A percentile compares a stretch with the other conserved stretches of the same genome.
These are phyloP conservation scores for Syrrhaptes paradoxus DNA, from an alignment of 2,113 vertebrate genomes.

Conservation along the genomic window DNA sequence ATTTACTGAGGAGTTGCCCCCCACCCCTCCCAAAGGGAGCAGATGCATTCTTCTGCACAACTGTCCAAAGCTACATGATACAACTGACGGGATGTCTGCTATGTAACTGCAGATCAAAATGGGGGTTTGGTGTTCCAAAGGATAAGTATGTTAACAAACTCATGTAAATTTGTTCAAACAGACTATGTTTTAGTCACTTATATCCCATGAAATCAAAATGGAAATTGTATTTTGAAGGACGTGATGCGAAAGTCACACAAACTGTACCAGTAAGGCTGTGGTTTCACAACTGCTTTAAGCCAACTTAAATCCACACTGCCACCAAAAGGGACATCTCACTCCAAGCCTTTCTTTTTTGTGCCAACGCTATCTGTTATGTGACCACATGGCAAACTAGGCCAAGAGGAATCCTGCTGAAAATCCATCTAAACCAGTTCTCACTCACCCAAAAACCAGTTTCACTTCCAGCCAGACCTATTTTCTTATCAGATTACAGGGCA, in stretches of 20 bases:
- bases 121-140: not conserved
- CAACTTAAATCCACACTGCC: not conserved
- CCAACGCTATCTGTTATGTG: not conserved
- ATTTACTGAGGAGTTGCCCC: rapidly evolving
- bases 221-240: not conserved
- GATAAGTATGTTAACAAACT: not conserved
- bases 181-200: not conserved
- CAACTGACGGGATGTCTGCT: not conserved
- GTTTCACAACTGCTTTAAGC: not conserved
- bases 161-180: not conserved
- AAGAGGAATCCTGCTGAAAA: not conserved
- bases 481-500: not conserved
- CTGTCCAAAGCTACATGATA: not conserved
- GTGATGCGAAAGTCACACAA: not conserved
- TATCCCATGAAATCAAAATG: not conserved
- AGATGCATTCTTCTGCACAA: not conserved
- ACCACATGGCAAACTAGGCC: not conserved
- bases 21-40: not conserved
- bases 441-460: not conserved
- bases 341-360: not conserved
- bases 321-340: not conserved
- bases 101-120: not conserved
- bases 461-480: not conserved
- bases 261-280: rapidly evolving
- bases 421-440: not conserved